These are phyloP conservation scores for Chloroceryle aenea DNA, from an alignment of 2,113 vertebrate genomes.

Conservation along the genomic window DNA sequence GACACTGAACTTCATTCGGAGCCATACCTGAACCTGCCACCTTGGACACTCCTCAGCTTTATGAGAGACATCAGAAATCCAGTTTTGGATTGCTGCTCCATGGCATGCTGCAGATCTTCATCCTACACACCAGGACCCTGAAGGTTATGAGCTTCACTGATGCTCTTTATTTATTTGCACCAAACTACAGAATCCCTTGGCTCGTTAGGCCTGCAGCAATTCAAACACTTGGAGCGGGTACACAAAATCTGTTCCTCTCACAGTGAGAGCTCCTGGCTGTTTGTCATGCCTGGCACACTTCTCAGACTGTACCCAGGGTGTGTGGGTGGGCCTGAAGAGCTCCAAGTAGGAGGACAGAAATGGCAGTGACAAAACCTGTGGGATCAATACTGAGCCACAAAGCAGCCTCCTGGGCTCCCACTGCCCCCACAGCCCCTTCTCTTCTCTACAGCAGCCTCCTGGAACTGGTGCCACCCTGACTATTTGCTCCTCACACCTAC, in stretches of 20 bases:
- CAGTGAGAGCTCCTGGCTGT: neutral
- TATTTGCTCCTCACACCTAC: neutral
- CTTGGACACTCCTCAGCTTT: neutral
- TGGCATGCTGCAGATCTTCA: neutral
- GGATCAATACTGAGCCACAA: neutral
- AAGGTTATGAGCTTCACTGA: accelerated
- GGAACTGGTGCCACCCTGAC: neutral
- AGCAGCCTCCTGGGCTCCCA: neutral
- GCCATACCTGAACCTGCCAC: neutral
- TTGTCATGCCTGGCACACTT: neutral
- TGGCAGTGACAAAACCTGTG: neutral
- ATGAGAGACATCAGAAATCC: neutral
- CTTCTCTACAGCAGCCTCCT: neutral
- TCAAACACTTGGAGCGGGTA: neutral
- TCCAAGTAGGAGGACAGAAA: neutral
- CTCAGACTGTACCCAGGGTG: neutral
- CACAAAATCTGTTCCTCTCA: conserved; percentile 2
- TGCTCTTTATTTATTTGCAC: neutral
- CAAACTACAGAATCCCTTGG: neutral
- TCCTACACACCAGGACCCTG: neutral
- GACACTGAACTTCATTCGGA: neutral
- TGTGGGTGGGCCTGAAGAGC: neutral
- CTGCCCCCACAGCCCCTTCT: neutral
- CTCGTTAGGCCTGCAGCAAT: neutral
- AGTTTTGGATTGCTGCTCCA: neutral